These are phyloP conservation scores for Steinernema carpocapsae DNA, from an alignment of 2,888 invertebrate species.

Conservation along the genomic window DNA sequence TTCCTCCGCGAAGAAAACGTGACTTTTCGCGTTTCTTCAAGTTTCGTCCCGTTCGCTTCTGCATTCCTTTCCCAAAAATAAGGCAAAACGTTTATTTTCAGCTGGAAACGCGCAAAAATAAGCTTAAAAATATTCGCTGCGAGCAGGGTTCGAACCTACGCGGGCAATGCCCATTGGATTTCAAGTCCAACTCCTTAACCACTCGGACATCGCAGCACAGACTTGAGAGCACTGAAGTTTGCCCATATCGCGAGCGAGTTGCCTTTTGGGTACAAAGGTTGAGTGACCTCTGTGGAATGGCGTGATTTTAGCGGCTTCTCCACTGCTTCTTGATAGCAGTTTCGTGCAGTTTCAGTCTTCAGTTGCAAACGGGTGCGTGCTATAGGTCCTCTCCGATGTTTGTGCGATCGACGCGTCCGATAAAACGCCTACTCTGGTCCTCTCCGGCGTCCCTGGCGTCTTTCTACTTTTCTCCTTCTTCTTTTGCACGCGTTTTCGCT, in stretches of 20 bases:
- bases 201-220: slow-evolving; percentile 72
- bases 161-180: slow-evolving; percentile 76
- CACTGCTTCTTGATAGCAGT: not conserved
- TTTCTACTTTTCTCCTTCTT: not conserved
- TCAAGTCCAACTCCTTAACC: slow-evolving; percentile 76
- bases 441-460: not conserved
- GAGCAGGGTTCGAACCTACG: slow-evolving; percentile 76
- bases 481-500: slow-evolving; percentile 3
- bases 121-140: slow-evolving; percentile 16
- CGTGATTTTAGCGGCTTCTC: not conserved
- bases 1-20: not conserved
- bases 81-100: not conserved
- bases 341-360: not conserved
- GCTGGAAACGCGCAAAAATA: not conserved
- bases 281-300: slow-evolving; percentile 3
- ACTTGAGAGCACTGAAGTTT: not conserved
- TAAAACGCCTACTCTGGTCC: slow-evolving; percentile 1
- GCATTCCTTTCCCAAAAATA: not conserved
- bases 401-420: slow-evolving; percentile 30
- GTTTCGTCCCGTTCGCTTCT: not conserved
- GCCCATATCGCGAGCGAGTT: not conserved
- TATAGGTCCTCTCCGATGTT: slow-evolving; percentile 5
- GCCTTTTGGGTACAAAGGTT: slow-evolving; percentile 15
- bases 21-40: not conserved
- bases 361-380: not conserved